These are phyloP conservation scores for Stomorhina lunata DNA, from an alignment of 2,888 invertebrate species.

Conservation along the genomic window DNA sequence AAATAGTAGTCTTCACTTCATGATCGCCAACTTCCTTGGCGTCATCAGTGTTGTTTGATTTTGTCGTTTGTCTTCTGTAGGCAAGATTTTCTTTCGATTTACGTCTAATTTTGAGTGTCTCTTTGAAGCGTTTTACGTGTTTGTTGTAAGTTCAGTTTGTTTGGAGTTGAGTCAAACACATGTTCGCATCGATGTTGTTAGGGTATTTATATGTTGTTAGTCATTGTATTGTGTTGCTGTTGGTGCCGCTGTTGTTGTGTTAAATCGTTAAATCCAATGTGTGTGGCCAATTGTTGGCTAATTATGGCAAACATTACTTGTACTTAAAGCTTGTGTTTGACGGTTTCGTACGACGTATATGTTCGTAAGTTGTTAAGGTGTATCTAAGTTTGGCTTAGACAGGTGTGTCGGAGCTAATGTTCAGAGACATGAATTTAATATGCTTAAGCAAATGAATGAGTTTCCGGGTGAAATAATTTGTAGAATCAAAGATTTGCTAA, in stretches of 20 bases:
- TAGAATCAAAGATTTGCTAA: too few relatives aligned
- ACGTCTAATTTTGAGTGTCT: conserved; percentile 28
- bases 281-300: conserved; percentile 69
- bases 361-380: background rate
- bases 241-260: conserved; percentile 3
- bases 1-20: background rate
- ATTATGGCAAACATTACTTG: conserved; percentile 68
- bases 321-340: conserved; percentile 64
- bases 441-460: too few relatives aligned
- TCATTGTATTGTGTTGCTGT: too few relatives aligned
- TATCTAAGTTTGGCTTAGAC: background rate
- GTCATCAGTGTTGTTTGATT: background rate
- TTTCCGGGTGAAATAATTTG: too few relatives aligned
- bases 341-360: background rate
- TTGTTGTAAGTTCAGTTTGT: conserved; percentile 21
- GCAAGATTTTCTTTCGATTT: conserved; percentile 20
- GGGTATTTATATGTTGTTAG: background rate
- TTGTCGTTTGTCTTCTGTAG: conserved; percentile 1
- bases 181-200: background rate
- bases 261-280: conserved; percentile 40
- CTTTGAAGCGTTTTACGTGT: background rate
- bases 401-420: too few relatives aligned
- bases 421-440: too few relatives aligned
- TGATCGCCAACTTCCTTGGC: background rate
- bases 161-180: conserved; percentile 27